Evolutionary conservation across 2,797 vertebrate genomes (phyloP), one percentile per base, ranked within the genome.

Genomic region (Siniperca obscura): DNA sequence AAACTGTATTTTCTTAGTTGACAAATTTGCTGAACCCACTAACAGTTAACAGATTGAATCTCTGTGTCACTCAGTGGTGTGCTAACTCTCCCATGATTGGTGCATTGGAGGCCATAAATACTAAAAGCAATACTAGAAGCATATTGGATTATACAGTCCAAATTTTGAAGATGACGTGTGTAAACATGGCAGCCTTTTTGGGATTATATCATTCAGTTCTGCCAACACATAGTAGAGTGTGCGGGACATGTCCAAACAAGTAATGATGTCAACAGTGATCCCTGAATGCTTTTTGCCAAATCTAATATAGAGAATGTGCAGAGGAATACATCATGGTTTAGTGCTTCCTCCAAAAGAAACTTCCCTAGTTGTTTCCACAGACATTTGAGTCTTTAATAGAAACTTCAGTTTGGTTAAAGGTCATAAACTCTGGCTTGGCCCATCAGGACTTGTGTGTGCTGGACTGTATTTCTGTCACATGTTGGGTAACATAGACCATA

Each of bases 381-480:
- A 84, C 48, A 12, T 74, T 73, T 42, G 56, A 78, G 80, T 80
- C 82, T 88, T 86, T 75, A 81, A 83, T 64, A 87, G 81, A 81
- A 83, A 4, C 68, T 69, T 46, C 13, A 74, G 44, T 84, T 79
- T 82, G 80, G 78, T 82, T 83, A 70, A 70, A 87, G 83, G 75
- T 87, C 83, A 69, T 74, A 86, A 90, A 90, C 80, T 88, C 80
- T 72, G 74, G 75, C 74, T 82, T 83, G 86, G 88, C 76, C 10
- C 4, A 7, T 7, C 6, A 5, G 69, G 38, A 69, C 69, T 70
- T 70, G 68, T 76, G 17, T 69, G 62, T 74, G 52, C 76, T 65
- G 25, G 19, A 65, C 69, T 78, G 66, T 78, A 77, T 89, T 84
- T 87, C 57, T 86, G 77, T 89, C 80, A 62, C 70, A 76, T 72